These are phyloP conservation scores for Spilosoma lubricipeda DNA, from an alignment of 2,888 invertebrate species.

Conservation along the genomic window DNA sequence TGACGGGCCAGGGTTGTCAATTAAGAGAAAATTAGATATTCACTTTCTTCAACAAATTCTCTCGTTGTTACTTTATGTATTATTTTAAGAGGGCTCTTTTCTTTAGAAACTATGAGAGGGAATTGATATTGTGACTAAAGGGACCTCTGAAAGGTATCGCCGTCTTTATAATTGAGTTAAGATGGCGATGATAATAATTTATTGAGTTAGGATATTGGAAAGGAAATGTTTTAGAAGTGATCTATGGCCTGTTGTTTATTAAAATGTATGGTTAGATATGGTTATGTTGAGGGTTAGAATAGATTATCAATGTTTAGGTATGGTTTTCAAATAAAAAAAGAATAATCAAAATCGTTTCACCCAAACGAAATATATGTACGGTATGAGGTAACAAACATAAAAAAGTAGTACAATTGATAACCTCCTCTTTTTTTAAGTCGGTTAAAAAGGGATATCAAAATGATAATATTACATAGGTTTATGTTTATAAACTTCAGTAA, in stretches of 20 bases:
- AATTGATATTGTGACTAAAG: conserved; percentile 30
- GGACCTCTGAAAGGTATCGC: conserved; percentile 28
- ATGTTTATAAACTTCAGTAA: background rate
- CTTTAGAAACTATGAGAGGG: conserved; percentile 27
- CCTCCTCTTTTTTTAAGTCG: too few species aligned
- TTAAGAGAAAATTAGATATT: conserved; percentile 54
- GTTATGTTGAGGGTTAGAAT: background rate
- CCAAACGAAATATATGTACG: too few species aligned
- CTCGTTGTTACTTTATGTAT: conserved; percentile 35
- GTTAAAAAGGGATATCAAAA: too few species aligned
- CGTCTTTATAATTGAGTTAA: conserved; percentile 38
- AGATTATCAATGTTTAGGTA: background rate
- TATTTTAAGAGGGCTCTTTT: conserved; percentile 40
- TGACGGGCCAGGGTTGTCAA: conserved; percentile 49
- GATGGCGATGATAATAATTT: conserved; percentile 34
- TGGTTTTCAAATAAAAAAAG: too few species aligned
- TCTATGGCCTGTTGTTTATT: conserved; percentile 22
- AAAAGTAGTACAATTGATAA: too few species aligned
- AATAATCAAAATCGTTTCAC: too few species aligned
- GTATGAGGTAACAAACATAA: too few species aligned
- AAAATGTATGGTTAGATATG: conserved; percentile 11
- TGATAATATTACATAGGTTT: too few species aligned
- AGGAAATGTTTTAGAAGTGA: conserved; percentile 26
- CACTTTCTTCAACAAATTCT: conserved; percentile 50
- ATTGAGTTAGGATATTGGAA: conserved; percentile 38